Base-by-base conservation (phyloP, 2,113 vertebrate genomes). In the Larimichthys crocea region DNA sequence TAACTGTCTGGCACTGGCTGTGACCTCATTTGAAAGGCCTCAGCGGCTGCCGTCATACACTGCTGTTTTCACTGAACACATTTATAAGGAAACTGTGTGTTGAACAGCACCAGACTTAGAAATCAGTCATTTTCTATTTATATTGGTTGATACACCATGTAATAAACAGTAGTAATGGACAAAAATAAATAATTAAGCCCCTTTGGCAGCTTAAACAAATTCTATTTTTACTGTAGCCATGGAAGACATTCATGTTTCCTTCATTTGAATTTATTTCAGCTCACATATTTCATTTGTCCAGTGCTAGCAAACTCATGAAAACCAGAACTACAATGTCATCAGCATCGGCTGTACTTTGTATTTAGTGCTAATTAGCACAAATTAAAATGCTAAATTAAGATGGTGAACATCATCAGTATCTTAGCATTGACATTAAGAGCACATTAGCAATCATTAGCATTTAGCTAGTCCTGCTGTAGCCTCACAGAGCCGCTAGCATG, bases 1-100 rank as follows among this genome's bases (percentile, higher is more conserved):
- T 88, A 92, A 93, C 74, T 87, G 89, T 92, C 93, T 93, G 92
- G 92, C 91, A 64, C 81, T 78, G 9, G 3, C 63, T 67, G 76
- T 74, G 84, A 82, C 83, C 84, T 80, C 68, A 85, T 87, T 83
- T 86, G 80, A 91, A 88, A 76, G 62, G 79, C 49, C 83, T 87
- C 84, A 26, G 67, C 57, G 42, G 90, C 80, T 64, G 74, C 86
- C 49, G 82, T 93, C 88, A 86, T 72, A 87, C 74, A 48, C 86
- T 82, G 85, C 86, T 86, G 85, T 91, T 94, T 93, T 94, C 85
- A 80, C 83, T 91, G 79, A 90, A 82, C 79, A 56, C 69, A 81
- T 82, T 90, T 90, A 79, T 78, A 78, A 86, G 76, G 86, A 80
- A 79, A 75, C 53, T 76, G 42, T 24, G 69, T 88, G 79, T 83